phyloP scores from a whole-genome alignment of 2,797 vertebrate genomes.

The Parotocinclus haroldoi region DNA sequence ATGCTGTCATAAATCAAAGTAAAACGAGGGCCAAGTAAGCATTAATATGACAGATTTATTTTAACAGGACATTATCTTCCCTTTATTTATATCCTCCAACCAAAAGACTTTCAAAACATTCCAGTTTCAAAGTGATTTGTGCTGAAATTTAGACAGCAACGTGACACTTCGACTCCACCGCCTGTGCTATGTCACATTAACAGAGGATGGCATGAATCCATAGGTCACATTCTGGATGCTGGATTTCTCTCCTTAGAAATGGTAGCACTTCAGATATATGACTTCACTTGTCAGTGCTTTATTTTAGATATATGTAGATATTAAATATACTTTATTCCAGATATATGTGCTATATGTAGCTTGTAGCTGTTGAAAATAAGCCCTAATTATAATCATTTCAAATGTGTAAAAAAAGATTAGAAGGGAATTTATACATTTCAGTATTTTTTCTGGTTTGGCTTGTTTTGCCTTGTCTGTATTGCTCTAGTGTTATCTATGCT shows the following conservation, averaged over 20 bases:
- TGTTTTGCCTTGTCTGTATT: too few relatives aligned
- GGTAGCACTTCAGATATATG: background rate
- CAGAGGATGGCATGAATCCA: constrained; percentile 32
- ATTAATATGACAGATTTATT: background rate
- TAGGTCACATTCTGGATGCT: constrained; percentile 27
- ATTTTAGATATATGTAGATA: too few relatives aligned
- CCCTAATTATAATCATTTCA: too few relatives aligned
- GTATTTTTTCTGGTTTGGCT: too few relatives aligned
- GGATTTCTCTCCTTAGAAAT: constrained; percentile 2
- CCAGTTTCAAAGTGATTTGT: constrained; percentile 39
- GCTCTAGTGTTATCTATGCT: too few relatives aligned
- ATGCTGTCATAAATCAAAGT: background rate
- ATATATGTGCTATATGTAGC: too few relatives aligned
- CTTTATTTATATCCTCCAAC: constrained; percentile 1
- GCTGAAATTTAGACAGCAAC: constrained; percentile 20
- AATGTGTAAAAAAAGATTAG: too few relatives aligned
- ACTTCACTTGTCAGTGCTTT: too few relatives aligned
- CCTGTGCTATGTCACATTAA: constrained; percentile 51
- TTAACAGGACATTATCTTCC: background rate
- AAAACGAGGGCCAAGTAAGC: background rate
- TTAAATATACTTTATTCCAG: too few relatives aligned
- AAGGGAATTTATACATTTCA: too few relatives aligned
- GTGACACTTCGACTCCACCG: constrained; percentile 13
- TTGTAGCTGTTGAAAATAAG: too few relatives aligned
- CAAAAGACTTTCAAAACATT: constrained; percentile 17